Conservation (phyloP, 2,888 invertebrate species). For the Sphinx pinastri region DNA sequence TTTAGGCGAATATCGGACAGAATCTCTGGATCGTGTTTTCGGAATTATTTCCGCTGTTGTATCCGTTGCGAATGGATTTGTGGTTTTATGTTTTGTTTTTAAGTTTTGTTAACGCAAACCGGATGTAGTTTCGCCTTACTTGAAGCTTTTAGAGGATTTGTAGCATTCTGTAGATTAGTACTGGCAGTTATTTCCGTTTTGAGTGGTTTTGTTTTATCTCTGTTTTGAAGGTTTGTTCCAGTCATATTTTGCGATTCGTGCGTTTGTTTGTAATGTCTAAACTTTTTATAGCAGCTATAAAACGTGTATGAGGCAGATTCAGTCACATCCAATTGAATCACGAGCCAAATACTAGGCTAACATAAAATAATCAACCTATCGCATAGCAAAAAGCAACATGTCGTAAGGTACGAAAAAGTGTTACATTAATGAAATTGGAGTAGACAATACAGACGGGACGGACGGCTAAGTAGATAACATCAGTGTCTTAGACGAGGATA, state of each 20-base stretch:
- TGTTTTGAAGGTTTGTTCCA: no score
- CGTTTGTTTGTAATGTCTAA: no score
- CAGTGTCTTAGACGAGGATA: constrained; percentile 59
- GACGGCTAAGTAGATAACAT: constrained; percentile 59
- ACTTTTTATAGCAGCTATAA: no score
- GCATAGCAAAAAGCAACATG: constrained; percentile 14
- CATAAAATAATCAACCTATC: constrained; percentile 8
- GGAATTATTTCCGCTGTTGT: constrained; percentile 58
- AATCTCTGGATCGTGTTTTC: constrained; percentile 66
- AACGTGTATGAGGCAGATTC: not conserved
- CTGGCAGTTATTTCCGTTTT: not conserved
- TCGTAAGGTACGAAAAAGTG: constrained; percentile 48
- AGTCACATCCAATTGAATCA: not conserved
- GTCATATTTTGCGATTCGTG: no score
- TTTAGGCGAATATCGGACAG: constrained; percentile 61
- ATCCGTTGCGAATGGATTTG: constrained; percentile 44
- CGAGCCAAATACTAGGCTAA: not conserved
- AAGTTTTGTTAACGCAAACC: constrained; percentile 29
- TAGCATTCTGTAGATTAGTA: not conserved
- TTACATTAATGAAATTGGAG: constrained; percentile 67
- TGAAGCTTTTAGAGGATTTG: constrained; percentile 10
- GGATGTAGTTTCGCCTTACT: constrained; percentile 8
- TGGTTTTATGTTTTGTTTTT: constrained; percentile 38
- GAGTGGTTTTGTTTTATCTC: not conserved
- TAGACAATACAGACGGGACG: constrained; percentile 47